Evolutionary conservation across 2,888 invertebrate species (phyloP).

Genomic region (Geophilus truncorum): DNA sequence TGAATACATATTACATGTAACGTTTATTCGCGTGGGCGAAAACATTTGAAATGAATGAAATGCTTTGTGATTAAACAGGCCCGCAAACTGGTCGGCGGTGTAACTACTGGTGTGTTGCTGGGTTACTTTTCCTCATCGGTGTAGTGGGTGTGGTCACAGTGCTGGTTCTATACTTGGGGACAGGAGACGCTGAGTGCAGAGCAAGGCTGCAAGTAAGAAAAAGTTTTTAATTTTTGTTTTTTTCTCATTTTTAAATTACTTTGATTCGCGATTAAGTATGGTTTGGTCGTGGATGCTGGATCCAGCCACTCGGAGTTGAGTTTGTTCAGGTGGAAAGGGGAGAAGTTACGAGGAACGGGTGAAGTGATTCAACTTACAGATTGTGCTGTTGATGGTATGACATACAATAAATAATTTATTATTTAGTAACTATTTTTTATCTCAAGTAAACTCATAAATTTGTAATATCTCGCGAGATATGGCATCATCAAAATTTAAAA

Average conservation of each 20-base stretch:
- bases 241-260: no score
- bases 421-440: no score
- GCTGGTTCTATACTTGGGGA: background rate
- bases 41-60: no score
- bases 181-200: background rate
- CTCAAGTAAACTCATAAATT: no score
- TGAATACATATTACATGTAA: no score
- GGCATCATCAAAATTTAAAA: no score
- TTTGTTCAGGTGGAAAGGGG: conserved; percentile 52
- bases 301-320: conserved; percentile 52
- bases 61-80: background rate
- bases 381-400: conserved; percentile 44
- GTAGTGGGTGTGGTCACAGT: background rate
- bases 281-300: conserved; percentile 54
- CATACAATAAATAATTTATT: conserved; percentile 23
- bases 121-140: background rate
- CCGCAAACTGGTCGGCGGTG: background rate
- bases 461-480: no score
- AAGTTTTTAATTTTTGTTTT: no score
- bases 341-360: conserved; percentile 51
- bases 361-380: conserved; percentile 43
- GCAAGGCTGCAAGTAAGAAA: background rate
- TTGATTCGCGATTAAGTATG: conserved; percentile 49
- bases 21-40: no score
- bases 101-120: background rate